These are phyloP conservation scores for Anastrepha ludens DNA, from an alignment of 1,140 invertebrate species.

Conservation along the genomic window DNA sequence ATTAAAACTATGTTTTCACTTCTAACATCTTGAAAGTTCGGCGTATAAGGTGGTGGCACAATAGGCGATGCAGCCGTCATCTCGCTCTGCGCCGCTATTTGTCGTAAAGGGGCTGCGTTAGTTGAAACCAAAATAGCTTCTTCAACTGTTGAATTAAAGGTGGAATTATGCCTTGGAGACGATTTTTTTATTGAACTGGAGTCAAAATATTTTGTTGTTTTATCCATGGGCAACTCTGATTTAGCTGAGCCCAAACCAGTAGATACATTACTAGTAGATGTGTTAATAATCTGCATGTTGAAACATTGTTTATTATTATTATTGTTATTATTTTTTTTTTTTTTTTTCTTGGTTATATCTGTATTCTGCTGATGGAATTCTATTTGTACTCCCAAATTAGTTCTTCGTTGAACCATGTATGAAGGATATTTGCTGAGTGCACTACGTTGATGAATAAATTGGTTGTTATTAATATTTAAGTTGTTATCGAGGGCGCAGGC, in stretches of 20 bases:
- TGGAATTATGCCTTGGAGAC: neutral
- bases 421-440: no score
- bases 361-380: no score
- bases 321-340: no score
- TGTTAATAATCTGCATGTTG: neutral
- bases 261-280: neutral
- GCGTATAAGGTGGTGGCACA: slow-evolving; percentile 15
- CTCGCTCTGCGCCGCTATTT: neutral
- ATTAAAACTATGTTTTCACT: slow-evolving; percentile 19
- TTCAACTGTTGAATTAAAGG: neutral
- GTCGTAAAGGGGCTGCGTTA: neutral
- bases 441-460: no score
- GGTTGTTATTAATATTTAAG: no score
- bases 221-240: neutral
- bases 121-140: neutral
- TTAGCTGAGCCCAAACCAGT: neutral
- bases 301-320: neutral
- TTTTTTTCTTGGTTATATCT: no score
- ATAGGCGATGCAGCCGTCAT: neutral
- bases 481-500: no score
- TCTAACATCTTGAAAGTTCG: slow-evolving; percentile 11
- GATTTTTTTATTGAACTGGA: neutral
- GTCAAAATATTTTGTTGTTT: neutral
- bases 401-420: no score
- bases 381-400: no score